A percentile compares a stretch with the other conserved stretches of the same genome.
These are phyloP conservation scores for Autographa pulchrina DNA, from an alignment of 2,888 invertebrate genomes.

Conservation along the genomic window DNA sequence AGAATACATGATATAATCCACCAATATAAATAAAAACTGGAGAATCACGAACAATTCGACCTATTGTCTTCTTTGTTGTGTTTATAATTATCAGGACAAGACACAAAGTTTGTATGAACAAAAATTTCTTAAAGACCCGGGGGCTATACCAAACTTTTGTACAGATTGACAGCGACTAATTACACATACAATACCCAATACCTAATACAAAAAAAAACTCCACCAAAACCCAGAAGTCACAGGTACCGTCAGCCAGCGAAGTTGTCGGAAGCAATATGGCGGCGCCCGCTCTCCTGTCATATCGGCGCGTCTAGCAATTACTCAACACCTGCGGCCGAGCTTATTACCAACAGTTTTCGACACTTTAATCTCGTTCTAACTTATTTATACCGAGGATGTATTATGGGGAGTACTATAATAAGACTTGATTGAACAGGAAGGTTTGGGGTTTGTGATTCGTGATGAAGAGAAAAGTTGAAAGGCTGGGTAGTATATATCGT, in stretches of 20 bases:
- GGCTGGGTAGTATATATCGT: too few relatives aligned
- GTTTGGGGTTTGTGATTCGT: neutral
- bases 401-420: conserved; percentile 35
- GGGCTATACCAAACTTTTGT: too few relatives aligned
- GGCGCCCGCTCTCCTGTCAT: conserved; percentile 69
- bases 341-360: conserved; percentile 63
- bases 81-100: too few relatives aligned
- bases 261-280: conserved; percentile 66
- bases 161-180: too few relatives aligned
- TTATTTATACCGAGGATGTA: conserved; percentile 65
- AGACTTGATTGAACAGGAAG: conserved; percentile 26
- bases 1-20: neutral
- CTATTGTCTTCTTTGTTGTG: too few relatives aligned
- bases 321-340: conserved; percentile 71
- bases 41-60: too few relatives aligned
- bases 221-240: neutral
- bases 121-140: too few relatives aligned
- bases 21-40: too few relatives aligned
- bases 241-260: conserved; percentile 6
- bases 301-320: conserved; percentile 72
- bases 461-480: neutral
- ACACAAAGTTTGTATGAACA: too few relatives aligned
- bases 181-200: neutral
- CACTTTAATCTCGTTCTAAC: conserved; percentile 72
- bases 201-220: neutral